Percentiles rank a stretch among this genome's conserved stretches.
Conservation (phyloP, 2,888 invertebrate species). For the Ischnus inquisitorius region DNA sequence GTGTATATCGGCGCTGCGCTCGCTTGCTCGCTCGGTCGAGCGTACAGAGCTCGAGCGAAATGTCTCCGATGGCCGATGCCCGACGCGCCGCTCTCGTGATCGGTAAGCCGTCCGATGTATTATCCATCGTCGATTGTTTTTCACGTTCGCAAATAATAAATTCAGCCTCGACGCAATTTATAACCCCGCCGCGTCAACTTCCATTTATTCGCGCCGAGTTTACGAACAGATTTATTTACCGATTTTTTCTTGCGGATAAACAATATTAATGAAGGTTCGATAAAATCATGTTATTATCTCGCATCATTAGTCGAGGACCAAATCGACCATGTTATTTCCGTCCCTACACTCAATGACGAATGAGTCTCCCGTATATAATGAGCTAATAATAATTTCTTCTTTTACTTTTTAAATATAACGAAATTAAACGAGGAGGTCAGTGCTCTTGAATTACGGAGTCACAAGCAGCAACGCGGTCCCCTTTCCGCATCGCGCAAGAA, state of each 20-base stretch:
- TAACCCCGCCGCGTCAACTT: background rate
- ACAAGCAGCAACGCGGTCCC: too few relatives aligned
- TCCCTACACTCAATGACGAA: too few relatives aligned
- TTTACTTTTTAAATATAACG: too few relatives aligned
- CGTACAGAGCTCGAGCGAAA: conserved; percentile 4
- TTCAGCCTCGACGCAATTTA: background rate
- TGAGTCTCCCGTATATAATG: too few relatives aligned
- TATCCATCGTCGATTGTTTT: background rate
- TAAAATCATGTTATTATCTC: background rate
- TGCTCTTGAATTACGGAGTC: too few relatives aligned
- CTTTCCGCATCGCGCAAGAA: too few relatives aligned
- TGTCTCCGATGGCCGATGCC: background rate
- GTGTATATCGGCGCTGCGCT: conserved; percentile 13
- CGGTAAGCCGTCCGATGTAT: background rate
- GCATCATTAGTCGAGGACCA: background rate
- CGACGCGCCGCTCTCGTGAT: background rate
- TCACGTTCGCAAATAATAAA: background rate
- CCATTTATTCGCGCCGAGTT: background rate
- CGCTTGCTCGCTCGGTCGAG: conserved; percentile 18
- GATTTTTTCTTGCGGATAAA: background rate
- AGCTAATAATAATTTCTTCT: too few relatives aligned
- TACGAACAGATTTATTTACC: background rate
- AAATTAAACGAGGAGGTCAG: too few relatives aligned
- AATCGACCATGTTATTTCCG: too few relatives aligned
- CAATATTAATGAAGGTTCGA: background rate